phyloP scores from a whole-genome alignment of 2,113 vertebrate genomes.

The Acrocephalus kingi region DNA sequence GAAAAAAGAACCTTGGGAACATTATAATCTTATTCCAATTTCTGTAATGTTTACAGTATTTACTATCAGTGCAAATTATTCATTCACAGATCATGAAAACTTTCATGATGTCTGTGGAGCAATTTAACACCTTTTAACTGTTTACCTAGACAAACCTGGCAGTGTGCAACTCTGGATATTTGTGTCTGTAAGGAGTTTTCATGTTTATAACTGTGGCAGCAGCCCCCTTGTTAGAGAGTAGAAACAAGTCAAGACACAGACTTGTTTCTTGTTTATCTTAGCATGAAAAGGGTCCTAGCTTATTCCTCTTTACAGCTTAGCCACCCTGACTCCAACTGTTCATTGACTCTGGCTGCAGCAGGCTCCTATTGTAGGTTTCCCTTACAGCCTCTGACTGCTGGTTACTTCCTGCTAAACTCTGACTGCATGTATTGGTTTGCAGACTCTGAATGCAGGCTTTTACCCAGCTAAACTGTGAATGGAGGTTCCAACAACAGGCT shows the following conservation, averaged over 20 bases:
- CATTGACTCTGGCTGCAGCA: neutral
- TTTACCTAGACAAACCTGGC: neutral
- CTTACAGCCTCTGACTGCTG: neutral
- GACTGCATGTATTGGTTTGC: neutral
- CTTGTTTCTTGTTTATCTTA: neutral
- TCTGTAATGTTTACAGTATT: neutral
- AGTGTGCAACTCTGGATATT: neutral
- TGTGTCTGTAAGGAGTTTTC: neutral
- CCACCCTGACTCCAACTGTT: neutral
- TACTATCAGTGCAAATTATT: neutral
- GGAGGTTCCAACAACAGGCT: neutral
- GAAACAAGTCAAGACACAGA: neutral
- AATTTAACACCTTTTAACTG: neutral
- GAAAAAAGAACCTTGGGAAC: neutral
- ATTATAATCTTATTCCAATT: neutral
- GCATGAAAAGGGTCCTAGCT: neutral
- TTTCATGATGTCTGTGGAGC: neutral
- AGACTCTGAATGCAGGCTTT: neutral
- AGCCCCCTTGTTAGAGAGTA: neutral
- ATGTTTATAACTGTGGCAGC: neutral
- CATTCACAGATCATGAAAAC: neutral
- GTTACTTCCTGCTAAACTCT: neutral
- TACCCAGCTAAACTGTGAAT: neutral
- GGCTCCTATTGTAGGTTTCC: neutral
- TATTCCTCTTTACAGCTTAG: neutral